A percentile compares a stretch with the other conserved stretches of the same genome.
phyloP scores from a whole-genome alignment of 2,797 vertebrate genomes.

The Otolemur crassicaudatus region DNA sequence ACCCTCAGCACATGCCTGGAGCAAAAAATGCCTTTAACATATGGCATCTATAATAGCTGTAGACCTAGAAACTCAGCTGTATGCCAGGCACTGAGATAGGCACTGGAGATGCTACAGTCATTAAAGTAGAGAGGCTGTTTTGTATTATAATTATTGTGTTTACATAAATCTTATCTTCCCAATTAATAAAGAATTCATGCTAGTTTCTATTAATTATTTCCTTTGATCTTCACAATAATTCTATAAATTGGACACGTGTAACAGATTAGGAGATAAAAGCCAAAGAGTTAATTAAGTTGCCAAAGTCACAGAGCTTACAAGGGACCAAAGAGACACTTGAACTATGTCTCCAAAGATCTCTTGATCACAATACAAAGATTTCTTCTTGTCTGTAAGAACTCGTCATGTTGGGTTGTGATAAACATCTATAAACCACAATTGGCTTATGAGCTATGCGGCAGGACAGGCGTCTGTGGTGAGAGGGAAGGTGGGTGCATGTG shows the following conservation, averaged over 20 bases:
- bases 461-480: neutral
- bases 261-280: conserved; percentile 27
- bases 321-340: neutral
- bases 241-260: conserved; percentile 4
- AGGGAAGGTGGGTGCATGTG: rapidly evolving
- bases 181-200: neutral
- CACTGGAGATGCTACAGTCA: neutral
- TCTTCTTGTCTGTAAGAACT: neutral
- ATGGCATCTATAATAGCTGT: neutral
- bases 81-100: neutral
- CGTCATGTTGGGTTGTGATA: neutral
- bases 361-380: neutral
- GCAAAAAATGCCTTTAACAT: neutral
- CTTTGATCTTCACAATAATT: neutral
- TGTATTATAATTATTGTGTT: conserved; percentile 10
- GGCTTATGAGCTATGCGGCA: neutral
- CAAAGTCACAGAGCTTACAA: neutral
- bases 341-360: neutral
- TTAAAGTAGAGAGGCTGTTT: neutral
- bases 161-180: neutral
- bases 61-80: neutral
- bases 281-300: neutral
- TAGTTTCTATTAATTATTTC: conserved; percentile 22
- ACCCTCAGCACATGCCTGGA: neutral
- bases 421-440: conserved; percentile 8